Conservation (phyloP, 2,797 vertebrate genomes). For the Cynodonichthys magdalenae region DNA sequence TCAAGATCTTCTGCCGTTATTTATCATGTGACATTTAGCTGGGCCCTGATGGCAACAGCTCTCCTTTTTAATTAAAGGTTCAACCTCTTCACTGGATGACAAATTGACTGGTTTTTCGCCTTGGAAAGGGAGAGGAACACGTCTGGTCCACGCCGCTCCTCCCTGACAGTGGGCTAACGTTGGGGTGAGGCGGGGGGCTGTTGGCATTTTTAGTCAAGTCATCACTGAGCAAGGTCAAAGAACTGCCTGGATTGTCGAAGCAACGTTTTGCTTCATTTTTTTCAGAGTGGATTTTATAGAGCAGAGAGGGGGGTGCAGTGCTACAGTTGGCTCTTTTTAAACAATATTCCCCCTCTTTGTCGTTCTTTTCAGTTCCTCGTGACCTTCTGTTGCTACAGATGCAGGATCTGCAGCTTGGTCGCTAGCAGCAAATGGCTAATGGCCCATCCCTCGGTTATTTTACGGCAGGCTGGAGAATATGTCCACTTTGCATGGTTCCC, state of each 20-base stretch:
- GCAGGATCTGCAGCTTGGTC: constrained; percentile 60
- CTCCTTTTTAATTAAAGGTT: constrained; percentile 85
- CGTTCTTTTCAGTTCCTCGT: constrained; percentile 50
- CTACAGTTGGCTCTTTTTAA: constrained; percentile 5
- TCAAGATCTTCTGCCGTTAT: constrained; percentile 77
- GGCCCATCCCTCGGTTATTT: constrained; percentile 77
- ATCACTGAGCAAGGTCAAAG: constrained; percentile 28
- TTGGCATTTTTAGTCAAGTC: constrained; percentile 43
- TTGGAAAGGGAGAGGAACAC: constrained; percentile 67
- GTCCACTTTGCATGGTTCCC: constrained; percentile 81
- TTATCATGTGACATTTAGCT: constrained; percentile 81
- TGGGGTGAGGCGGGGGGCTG: constrained; percentile 28
- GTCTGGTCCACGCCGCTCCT: constrained; percentile 55
- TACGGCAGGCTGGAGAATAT: constrained; percentile 80
- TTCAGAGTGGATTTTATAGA: no score
- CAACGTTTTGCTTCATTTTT: neutral
- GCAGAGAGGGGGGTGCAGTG: neutral
- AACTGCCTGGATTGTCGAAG: constrained; percentile 24
- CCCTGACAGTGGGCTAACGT: constrained; percentile 36
- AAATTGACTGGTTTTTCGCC: constrained; percentile 79
- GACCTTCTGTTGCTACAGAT: constrained; percentile 77
- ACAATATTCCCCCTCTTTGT: constrained; percentile 27
- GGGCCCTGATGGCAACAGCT: constrained; percentile 71
- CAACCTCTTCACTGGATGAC: constrained; percentile 79
- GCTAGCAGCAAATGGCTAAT: constrained; percentile 74